phyloP scores from a whole-genome alignment of 2,113 vertebrate species.

The Podarcis cretensis region DNA sequence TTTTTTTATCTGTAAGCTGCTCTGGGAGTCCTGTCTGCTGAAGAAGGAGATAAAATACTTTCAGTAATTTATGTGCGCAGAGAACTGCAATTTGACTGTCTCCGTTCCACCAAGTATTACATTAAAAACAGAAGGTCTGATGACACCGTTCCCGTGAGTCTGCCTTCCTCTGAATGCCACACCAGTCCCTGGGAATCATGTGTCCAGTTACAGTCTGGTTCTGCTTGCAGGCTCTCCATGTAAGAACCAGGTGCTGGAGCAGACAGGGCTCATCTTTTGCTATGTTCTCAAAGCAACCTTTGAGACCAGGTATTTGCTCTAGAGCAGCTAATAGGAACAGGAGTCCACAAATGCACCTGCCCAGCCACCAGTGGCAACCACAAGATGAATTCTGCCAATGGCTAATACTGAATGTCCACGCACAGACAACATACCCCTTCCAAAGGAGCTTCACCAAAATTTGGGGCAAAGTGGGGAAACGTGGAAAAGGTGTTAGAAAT shows the following conservation, averaged over 20 bases:
- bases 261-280: too few species aligned
- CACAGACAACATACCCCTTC: neutral
- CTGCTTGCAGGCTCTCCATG: too few species aligned
- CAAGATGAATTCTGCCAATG: neutral
- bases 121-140: neutral
- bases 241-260: too few species aligned
- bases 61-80: too few species aligned
- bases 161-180: neutral
- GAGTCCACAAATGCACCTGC: neutral
- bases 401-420: neutral
- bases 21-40: too few species aligned
- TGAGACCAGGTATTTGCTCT: neutral
- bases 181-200: too few species aligned
- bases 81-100: neutral
- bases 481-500: neutral
- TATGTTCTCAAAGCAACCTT: neutral
- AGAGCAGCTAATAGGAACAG: neutral
- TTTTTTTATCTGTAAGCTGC: too few species aligned
- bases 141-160: neutral
- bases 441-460: neutral
- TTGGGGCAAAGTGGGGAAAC: neutral
- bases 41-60: too few species aligned
- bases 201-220: too few species aligned
- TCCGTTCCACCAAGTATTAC: neutral
- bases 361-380: neutral